Conservation (phyloP, 2,113 vertebrate genomes). For the Oryzias curvinotus region DNA sequence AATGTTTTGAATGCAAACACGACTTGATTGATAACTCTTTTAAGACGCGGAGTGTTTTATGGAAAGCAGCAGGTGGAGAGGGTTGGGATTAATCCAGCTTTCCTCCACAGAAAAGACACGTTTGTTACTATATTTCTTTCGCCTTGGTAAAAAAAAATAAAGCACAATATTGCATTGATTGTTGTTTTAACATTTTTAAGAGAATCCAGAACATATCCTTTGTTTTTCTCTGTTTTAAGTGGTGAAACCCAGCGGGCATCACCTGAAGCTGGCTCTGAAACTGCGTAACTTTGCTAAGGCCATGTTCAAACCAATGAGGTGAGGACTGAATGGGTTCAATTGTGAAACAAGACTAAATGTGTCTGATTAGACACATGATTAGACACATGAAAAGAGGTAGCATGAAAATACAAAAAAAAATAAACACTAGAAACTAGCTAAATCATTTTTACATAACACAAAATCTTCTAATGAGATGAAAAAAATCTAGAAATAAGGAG, state of each 20-base stretch:
- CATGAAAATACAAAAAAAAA: no score
- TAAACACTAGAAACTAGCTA: no score
- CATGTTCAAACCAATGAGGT: constrained; percentile 99
- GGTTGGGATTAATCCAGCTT: constrained; percentile 29
- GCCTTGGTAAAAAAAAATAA: no score
- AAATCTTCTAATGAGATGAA: no score
- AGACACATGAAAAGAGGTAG: no score
- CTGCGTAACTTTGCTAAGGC: constrained; percentile 92
- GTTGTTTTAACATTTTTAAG: no score
- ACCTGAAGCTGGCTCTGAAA: constrained; percentile 91
- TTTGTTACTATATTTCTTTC: no score
- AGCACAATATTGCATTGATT: no score
- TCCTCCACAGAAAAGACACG: constrained; percentile 37
- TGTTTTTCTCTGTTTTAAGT: constrained; percentile 73
- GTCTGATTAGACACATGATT: no score
- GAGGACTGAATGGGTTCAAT: constrained; percentile 51
- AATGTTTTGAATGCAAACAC: constrained; percentile 18
- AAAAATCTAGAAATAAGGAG: no score
- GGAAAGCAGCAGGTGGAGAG: constrained; percentile 3
- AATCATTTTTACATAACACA: no score
- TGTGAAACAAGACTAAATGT: no score
- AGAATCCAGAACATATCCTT: neutral
- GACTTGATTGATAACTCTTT: constrained; percentile 40
- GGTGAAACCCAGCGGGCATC: constrained; percentile 95
- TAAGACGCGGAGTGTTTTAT: constrained; percentile 31